Evolutionary conservation across 2,888 invertebrate species (phyloP).

Genomic region (Dicyrtomina minuta): DNA sequence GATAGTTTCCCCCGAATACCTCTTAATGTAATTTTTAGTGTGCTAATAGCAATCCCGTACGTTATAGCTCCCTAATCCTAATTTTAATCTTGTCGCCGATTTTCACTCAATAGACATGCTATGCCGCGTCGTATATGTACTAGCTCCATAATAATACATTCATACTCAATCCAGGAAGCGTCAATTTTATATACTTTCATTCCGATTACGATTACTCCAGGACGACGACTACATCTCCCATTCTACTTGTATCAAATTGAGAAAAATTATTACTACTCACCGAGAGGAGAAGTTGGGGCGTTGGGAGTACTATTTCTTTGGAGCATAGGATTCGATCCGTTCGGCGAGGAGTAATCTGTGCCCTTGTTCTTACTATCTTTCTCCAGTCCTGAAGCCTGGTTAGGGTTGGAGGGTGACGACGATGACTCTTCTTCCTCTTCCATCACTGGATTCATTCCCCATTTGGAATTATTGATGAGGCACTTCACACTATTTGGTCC

Average conservation of each 20-base stretch:
- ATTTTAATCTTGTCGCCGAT: constrained; percentile 12
- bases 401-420: constrained; percentile 7
- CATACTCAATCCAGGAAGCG: neutral
- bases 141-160: too few species aligned
- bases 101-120: constrained; percentile 3
- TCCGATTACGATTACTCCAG: neutral
- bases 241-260: neutral
- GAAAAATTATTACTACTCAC: constrained; percentile 36
- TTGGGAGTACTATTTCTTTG: constrained; percentile 40
- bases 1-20: neutral
- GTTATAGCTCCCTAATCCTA: constrained; percentile 20
- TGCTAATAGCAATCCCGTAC: constrained; percentile 21
- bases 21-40: too few species aligned
- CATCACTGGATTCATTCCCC: constrained; percentile 53
- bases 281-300: constrained; percentile 40
- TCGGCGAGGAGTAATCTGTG: constrained; percentile 39
- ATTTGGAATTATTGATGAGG: constrained; percentile 53
- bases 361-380: constrained; percentile 38
- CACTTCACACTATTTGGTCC: constrained; percentile 53
- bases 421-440: constrained; percentile 50
- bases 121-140: too few species aligned
- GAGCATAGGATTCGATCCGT: constrained; percentile 40
- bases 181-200: neutral
- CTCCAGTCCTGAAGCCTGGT: constrained; percentile 31
- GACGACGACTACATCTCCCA: neutral